Evolutionary conservation across 2,797 vertebrate genomes (phyloP).

Genomic region (Chanos chanos): DNA sequence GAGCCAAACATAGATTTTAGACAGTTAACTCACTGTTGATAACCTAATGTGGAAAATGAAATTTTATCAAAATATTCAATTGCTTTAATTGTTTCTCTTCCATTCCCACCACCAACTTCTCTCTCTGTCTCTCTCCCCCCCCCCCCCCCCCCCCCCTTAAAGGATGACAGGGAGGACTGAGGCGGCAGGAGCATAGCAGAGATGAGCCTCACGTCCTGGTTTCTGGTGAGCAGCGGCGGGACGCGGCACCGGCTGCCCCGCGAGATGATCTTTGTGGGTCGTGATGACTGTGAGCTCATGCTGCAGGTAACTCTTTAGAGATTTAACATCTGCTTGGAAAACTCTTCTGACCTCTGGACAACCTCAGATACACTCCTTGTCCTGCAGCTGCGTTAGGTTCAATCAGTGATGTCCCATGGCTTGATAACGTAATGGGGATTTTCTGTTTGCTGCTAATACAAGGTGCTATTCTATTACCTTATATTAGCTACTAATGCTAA

Average conservation of each 20-base stretch:
- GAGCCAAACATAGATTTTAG: too few relatives aligned
- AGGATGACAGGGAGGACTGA: conserved; percentile 76
- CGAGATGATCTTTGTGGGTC: conserved; percentile 98
- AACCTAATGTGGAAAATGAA: conserved; percentile 29
- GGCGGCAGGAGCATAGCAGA: conserved; percentile 37
- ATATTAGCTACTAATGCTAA: too few relatives aligned
- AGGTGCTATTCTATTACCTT: too few relatives aligned
- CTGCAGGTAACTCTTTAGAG: too few relatives aligned
- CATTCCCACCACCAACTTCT: background rate
- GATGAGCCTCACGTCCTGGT: conserved; percentile 93
- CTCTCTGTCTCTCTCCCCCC: conserved; percentile 1
- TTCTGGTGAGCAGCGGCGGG: conserved; percentile 97
- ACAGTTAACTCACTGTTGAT: too few relatives aligned
- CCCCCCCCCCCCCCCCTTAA: background rate
- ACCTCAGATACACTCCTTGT: too few relatives aligned
- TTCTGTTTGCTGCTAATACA: too few relatives aligned
- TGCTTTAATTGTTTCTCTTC: background rate
- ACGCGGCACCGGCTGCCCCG: conserved; percentile 93
- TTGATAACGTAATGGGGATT: too few relatives aligned
- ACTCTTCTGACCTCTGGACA: too few relatives aligned
- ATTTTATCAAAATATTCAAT: background rate
- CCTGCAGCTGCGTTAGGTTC: too few relatives aligned
- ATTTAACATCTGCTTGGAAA: too few relatives aligned
- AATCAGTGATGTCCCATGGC: too few relatives aligned
- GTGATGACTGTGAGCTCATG: conserved; percentile 98